Percentiles rank a stretch among this genome's conserved stretches.
phyloP scores from a whole-genome alignment of 2,797 vertebrate species.

The Linurgus olivaceus region DNA sequence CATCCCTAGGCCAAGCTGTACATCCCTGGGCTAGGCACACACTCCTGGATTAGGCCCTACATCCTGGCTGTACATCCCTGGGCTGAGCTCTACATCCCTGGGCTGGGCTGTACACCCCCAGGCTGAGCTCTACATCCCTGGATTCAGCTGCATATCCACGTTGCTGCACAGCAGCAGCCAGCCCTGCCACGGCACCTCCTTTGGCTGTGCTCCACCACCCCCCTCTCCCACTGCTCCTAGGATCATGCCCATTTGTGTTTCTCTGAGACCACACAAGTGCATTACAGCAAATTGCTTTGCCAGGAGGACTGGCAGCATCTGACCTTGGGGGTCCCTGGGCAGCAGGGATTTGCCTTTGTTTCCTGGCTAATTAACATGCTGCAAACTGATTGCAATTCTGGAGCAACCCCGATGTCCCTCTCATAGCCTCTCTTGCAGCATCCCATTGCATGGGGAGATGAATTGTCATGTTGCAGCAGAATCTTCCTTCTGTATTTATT shows the following conservation, averaged over 20 bases:
- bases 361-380: neutral
- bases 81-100: neutral
- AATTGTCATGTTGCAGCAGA: neutral
- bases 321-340: neutral
- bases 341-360: neutral
- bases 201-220: neutral
- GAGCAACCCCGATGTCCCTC: neutral
- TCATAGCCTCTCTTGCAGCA: neutral
- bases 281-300: neutral
- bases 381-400: neutral
- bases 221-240: neutral
- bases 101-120: accelerated
- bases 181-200: neutral
- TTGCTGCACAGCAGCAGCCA: neutral
- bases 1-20: neutral
- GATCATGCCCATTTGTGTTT: neutral
- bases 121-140: neutral
- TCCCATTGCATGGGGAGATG: accelerated
- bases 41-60: accelerated
- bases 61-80: too few relatives aligned
- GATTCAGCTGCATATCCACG: accelerated
- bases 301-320: neutral
- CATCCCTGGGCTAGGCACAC: accelerated
- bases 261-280: neutral
- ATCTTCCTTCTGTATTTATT: neutral